Conservation (phyloP, 2,113 vertebrate genomes). For the Trogon surrucura region DNA sequence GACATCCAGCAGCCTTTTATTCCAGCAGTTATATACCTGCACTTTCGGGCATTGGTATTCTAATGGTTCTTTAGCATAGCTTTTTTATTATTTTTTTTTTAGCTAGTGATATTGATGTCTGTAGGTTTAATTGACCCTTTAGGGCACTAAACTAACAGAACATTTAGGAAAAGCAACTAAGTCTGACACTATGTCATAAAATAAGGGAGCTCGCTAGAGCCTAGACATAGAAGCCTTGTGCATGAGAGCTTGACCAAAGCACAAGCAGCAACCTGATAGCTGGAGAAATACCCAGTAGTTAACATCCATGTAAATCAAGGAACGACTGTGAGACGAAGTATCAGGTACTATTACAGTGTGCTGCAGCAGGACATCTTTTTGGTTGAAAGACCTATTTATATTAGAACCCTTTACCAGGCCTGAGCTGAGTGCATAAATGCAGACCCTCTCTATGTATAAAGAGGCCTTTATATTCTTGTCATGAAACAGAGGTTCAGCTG, state of each 20-base stretch:
- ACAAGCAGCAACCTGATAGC: slow-evolving; percentile 36
- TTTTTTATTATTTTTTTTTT: not conserved
- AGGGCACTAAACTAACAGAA: slow-evolving; percentile 30
- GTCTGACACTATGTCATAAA: slow-evolving; percentile 19
- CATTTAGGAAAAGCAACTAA: slow-evolving; percentile 35
- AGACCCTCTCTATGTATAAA: not conserved
- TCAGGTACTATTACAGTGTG: slow-evolving; percentile 16
- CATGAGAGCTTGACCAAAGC: slow-evolving; percentile 8
- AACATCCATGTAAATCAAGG: slow-evolving; percentile 8
- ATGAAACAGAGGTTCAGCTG: slow-evolving; percentile 25
- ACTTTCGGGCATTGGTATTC: not conserved
- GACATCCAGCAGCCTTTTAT: not conserved
- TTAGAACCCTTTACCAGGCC: not conserved
- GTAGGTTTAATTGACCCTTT: slow-evolving; percentile 38
- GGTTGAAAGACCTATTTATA: slow-evolving; percentile 59
- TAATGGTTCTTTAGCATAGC: not conserved
- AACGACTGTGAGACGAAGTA: slow-evolving; percentile 19
- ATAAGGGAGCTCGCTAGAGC: not conserved
- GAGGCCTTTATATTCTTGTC: not conserved
- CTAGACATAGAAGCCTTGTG: slow-evolving; percentile 21
- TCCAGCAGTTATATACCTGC: not conserved
- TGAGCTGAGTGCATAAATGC: not conserved
- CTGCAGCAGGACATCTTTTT: slow-evolving; percentile 30
- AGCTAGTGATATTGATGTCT: not conserved
- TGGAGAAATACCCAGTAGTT: slow-evolving; percentile 28